A percentile compares a stretch with the other conserved stretches of the same genome.
These are phyloP conservation scores for Anhinga anhinga DNA, from an alignment of 2,113 vertebrate genomes.

Conservation along the genomic window DNA sequence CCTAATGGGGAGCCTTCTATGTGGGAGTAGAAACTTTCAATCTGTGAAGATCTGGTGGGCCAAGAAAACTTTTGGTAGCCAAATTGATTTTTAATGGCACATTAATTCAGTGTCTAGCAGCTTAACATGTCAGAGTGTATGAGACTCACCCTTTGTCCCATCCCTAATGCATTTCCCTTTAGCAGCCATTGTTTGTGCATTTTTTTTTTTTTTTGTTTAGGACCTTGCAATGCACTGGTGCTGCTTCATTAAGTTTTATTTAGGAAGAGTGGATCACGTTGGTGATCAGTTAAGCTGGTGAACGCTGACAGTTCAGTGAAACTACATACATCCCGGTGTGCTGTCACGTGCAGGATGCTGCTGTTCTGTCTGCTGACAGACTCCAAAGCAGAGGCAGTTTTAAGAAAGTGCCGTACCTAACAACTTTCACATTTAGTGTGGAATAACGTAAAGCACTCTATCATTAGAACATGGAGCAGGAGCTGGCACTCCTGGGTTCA, in stretches of 20 bases:
- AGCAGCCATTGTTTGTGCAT: background rate
- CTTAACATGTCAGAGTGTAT: background rate
- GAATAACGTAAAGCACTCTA: fast-evolving
- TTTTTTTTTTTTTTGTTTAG: background rate
- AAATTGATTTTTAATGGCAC: background rate
- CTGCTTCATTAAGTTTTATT: background rate
- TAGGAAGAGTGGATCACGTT: background rate
- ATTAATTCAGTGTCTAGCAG: background rate
- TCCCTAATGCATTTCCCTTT: background rate
- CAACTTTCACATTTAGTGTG: background rate
- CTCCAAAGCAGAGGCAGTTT: background rate
- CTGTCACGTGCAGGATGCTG: fast-evolving
- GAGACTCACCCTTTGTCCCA: background rate
- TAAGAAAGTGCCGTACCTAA: background rate
- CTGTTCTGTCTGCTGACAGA: background rate
- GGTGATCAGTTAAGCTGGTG: background rate
- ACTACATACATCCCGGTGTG: background rate
- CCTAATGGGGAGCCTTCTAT: background rate
- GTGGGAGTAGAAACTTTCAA: background rate
- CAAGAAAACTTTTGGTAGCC: background rate
- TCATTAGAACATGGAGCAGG: background rate
- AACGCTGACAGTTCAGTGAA: background rate
- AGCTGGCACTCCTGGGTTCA: background rate
- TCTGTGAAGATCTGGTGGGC: background rate
- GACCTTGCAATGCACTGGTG: background rate